These are phyloP conservation scores for Eulemur rufifrons DNA, from an alignment of 2,113 vertebrate species.

Conservation along the genomic window DNA sequence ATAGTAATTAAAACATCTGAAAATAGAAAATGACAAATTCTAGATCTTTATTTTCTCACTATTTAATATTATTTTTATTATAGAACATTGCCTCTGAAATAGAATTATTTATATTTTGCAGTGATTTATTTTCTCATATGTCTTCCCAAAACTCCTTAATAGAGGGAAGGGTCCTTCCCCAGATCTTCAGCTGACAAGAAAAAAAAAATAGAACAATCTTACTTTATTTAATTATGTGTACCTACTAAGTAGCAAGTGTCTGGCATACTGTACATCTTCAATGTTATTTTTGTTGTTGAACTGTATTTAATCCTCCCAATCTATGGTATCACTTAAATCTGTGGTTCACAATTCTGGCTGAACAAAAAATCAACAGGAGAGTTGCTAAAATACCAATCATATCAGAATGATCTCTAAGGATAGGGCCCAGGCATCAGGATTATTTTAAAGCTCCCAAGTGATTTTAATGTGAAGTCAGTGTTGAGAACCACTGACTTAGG, in stretches of 20 bases:
- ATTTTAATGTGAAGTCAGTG: not conserved
- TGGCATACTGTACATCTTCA: not conserved
- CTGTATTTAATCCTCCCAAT: not conserved
- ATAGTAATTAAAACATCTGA: not conserved
- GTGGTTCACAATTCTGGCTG: not conserved
- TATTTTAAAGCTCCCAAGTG: not conserved
- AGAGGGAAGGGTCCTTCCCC: not conserved
- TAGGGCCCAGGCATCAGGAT: not conserved
- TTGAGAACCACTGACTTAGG: not conserved
- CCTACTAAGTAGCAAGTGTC: not conserved
- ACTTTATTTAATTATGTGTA: not conserved
- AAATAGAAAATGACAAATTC: not conserved
- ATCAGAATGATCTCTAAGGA: not conserved
- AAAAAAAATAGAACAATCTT: not conserved
- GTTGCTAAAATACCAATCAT: not conserved
- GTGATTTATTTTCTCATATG: not conserved
- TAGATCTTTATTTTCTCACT: not conserved
- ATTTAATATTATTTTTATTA: not conserved
- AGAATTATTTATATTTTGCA: not conserved
- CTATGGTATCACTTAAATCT: not conserved
- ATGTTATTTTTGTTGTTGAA: not conserved
- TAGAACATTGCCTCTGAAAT: not conserved
- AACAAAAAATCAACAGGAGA: not conserved
- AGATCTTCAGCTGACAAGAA: too few species aligned
- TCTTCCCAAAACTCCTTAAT: not conserved